phyloP scores from a whole-genome alignment of 2,888 invertebrate species.

The Leucophenga maculata region DNA sequence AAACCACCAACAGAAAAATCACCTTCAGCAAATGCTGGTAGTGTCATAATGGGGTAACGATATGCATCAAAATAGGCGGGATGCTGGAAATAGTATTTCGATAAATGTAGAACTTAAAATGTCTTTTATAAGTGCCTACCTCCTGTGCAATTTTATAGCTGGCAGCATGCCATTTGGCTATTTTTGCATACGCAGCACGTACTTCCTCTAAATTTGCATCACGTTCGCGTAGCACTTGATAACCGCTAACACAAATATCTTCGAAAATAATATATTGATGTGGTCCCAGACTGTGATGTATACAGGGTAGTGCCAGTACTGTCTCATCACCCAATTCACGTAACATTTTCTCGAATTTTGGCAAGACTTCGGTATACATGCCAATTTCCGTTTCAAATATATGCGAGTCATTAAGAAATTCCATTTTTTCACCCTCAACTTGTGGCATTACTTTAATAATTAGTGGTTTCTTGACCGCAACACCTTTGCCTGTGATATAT shows the following conservation, averaged over 20 bases:
- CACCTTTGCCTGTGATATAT: conserved; percentile 20
- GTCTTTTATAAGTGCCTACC: conserved; percentile 24
- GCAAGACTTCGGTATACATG: conserved; percentile 60
- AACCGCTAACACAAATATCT: conserved; percentile 38
- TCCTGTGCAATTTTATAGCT: conserved; percentile 45
- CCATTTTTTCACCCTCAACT: conserved; percentile 50
- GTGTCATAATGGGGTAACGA: conserved; percentile 5
- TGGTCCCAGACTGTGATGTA: conserved; percentile 33
- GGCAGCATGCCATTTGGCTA: conserved; percentile 53
- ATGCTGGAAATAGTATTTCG: conserved; percentile 5
- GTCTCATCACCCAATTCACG: conserved; percentile 49
- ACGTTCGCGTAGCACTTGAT: conserved; percentile 33
- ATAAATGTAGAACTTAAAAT: too few relatives aligned
- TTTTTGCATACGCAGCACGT: conserved; percentile 41
- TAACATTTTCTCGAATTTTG: conserved; percentile 55
- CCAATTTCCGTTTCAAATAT: conserved; percentile 59
- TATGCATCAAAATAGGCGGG: conserved; percentile 23
- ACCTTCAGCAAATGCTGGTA: background rate
- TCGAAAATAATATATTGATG: conserved; percentile 41
- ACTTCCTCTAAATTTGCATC: conserved; percentile 35
- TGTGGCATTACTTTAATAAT: conserved; percentile 63
- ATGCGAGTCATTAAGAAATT: conserved; percentile 44
- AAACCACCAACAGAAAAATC: conserved; percentile 37
- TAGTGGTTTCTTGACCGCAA: background rate
- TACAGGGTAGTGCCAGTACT: conserved; percentile 26